Evolutionary conservation across 1,140 invertebrate species (phyloP).

Genomic region (Tetramorium alpestre): DNA sequence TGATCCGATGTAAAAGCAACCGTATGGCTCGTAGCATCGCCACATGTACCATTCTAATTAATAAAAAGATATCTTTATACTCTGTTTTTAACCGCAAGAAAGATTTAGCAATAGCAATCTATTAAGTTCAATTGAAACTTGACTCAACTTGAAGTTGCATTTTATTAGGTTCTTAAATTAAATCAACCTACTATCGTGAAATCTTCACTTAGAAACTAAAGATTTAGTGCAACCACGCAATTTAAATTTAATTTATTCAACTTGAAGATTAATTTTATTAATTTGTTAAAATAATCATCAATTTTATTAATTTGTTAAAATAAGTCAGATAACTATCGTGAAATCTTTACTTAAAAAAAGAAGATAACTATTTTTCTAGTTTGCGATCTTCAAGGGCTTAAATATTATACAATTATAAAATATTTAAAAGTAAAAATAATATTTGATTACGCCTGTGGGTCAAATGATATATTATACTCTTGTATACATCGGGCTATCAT

Average conservation of each 20-base stretch:
- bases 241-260: neutral
- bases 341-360: neutral
- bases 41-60: slow-evolving; percentile 83
- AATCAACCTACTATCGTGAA: neutral
- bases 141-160: neutral
- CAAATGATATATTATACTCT: neutral
- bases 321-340: too few species aligned
- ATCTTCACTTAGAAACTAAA: neutral
- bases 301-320: too few species aligned
- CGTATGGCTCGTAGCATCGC: slow-evolving; percentile 92
- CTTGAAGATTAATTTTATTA: too few species aligned
- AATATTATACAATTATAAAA: neutral
- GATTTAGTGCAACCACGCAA: too few species aligned
- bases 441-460: neutral
- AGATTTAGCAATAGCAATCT: neutral
- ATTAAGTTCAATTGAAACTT: neutral
- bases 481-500: neutral
- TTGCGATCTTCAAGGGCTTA: neutral
- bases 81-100: neutral
- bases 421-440: neutral
- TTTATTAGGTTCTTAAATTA: neutral
- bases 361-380: neutral
- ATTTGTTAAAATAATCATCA: too few species aligned
- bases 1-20: slow-evolving; percentile 93
- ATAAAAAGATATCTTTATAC: slow-evolving; percentile 45